Evolutionary conservation across 2,113 vertebrate genomes (phyloP).

Genomic region (Daphoenositta chrysoptera): DNA sequence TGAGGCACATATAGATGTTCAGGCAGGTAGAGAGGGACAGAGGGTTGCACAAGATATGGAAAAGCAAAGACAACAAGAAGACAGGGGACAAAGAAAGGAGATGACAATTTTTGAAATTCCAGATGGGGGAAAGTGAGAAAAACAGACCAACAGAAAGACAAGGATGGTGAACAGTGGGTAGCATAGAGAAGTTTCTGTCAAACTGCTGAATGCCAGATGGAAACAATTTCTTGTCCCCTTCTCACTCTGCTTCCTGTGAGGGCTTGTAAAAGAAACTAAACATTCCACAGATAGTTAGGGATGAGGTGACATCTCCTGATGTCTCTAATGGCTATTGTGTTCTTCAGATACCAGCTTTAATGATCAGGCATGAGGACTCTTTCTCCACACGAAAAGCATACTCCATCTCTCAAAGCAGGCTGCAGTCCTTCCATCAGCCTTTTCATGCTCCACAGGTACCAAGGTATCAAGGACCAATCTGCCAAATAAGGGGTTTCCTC

Average conservation of each 20-base stretch:
- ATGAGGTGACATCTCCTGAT: constrained; percentile 52
- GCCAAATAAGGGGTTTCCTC: neutral
- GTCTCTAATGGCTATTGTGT: neutral
- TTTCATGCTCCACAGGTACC: constrained; percentile 35
- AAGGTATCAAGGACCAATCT: neutral
- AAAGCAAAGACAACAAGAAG: neutral
- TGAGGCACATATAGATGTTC: neutral
- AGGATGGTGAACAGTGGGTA: neutral
- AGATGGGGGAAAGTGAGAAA: neutral
- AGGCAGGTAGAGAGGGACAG: neutral
- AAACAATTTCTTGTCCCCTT: constrained; percentile 35
- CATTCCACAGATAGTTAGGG: neutral
- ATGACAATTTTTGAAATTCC: neutral
- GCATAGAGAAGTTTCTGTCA: neutral
- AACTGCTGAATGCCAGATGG: constrained; percentile 36
- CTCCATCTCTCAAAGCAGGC: constrained; percentile 8
- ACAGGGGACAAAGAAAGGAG: neutral
- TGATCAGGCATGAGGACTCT: constrained; percentile 19
- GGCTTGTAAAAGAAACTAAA: constrained; percentile 14
- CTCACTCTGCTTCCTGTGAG: constrained; percentile 36
- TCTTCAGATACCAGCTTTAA: constrained; percentile 20
- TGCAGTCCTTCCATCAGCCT: neutral
- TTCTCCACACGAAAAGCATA: constrained; percentile 7
- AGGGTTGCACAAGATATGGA: neutral
- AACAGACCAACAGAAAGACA: neutral